Base-by-base conservation (phyloP, 2,888 invertebrate species). In the Coenonympha arcania region DNA sequence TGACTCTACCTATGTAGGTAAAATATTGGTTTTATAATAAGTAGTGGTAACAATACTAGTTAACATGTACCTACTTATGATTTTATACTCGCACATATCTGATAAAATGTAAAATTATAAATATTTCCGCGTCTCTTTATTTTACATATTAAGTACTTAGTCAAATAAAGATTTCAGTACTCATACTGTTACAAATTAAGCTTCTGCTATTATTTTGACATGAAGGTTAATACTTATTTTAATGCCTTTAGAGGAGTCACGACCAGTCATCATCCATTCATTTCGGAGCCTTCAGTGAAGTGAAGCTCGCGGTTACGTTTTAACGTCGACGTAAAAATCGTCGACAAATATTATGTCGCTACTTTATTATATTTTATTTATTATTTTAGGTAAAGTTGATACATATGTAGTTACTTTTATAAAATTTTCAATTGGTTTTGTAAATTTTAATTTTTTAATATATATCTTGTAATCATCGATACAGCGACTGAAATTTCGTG, bases 401-500 rank as follows among this genome's bases (percentile, higher is more conserved):
- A 22, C 6, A 6, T 13, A 18, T 24, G 11, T n/a, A 41, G 11
- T 41, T 4, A 5, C 3, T 15, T 2, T 34, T 36, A 6, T 26
- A 2, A 20, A 15, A 30, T n/a, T n/a, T n/a, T 26, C 9, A 26
- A 18, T 43, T 26, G 20, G 9, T 36, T 8, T 16, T 16, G 16
- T n/a, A 34, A 5, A 9, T 5, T 8, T 9, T 2, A 19, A 4
- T 18, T 6, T 42, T 50, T 54, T 46, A 42, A 37, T 43, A 19
- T 16, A 11, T 26, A 36, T 36, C 11, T 28, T 40, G 6, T 15
- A 31, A 15, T 15, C 34, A 40, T 31, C 6, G 2, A 13, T 36
- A 31, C 46, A 41, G 58, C 55, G 47, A 31, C 42, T 28, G 56
- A 51, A 41, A 42, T 54, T 51, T 45, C 54, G 41, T 53, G 66